Base-by-base conservation (phyloP, 2,888 invertebrate genomes). In the Harpalus rufipes region DNA sequence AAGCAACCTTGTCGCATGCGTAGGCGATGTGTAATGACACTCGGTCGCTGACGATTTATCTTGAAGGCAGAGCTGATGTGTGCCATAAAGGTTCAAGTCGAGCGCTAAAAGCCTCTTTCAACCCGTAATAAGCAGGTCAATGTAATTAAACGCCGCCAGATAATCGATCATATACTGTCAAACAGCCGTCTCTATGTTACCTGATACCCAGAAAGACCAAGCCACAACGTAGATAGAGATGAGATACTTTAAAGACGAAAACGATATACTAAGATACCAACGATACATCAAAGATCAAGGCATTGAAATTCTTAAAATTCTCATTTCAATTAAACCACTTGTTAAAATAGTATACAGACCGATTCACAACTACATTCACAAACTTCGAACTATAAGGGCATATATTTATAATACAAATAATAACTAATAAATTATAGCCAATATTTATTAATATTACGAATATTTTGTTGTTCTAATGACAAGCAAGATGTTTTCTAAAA, bases 151-250 rank as follows among this genome's bases (percentile, higher is more conserved):
- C 39, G 56, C 16, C 18, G 78, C n/a, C 59, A 58, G 58, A 78
- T 78, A 78, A 78, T 78, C 78, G 78, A 78, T 78, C 78, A 78
- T 78, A 58, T 7, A 25, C 58, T 59, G 78, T 58, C 58, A 78
- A 74, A 74, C 44, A 8, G 8, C 44, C 8, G 44, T 51, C 44
- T 51, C 44, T 51, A 51, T 51, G 44, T 51, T 51, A 51, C 44
- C 44, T 51, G 44, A 51, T 51, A 51, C 44, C 32, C 32, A 32
- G 32, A 2, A 2, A 32, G 5, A 5, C 32, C 3, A 32, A 32
- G 32, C 32, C 44, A 51, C 44, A 51, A 51, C 44, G 10, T 59
- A 56, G 56, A 56, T 32, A 32, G 32, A 32, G 32, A 32, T 32
- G 32, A 51, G 44, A 51, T 51, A 51, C 44, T 51, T 44, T 12